A percentile compares a stretch with the other conserved stretches of the same genome.
Conservation (phyloP, 2,113 vertebrate genomes). For the Gobius niger region DNA sequence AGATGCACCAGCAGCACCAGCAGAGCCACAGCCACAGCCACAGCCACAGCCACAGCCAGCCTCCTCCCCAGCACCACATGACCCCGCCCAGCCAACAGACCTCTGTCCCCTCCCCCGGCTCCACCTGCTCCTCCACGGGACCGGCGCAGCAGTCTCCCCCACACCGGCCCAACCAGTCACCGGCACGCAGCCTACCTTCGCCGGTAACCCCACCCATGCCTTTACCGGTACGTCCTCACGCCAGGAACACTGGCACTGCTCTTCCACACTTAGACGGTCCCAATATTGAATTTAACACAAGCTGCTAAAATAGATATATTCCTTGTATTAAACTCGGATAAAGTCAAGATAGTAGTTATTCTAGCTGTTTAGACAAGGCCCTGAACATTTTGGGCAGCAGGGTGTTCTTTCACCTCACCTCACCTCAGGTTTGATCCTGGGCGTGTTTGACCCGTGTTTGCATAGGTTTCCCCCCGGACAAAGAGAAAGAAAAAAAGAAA, state of each 20-base stretch:
- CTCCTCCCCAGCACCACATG: constrained; percentile 74
- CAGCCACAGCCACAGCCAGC: constrained; percentile 69
- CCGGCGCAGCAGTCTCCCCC: constrained; percentile 80
- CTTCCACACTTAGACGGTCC: no score
- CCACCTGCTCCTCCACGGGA: constrained; percentile 80
- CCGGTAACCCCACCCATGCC: constrained; percentile 91
- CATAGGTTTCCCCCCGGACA: no score
- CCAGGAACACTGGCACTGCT: neutral
- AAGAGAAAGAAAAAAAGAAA: no score
- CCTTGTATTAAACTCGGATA: no score
- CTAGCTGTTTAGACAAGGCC: no score
- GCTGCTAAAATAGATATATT: neutral
- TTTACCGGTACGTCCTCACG: constrained; percentile 81
- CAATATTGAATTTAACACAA: neutral
- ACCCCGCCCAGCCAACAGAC: constrained; percentile 81
- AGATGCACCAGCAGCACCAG: constrained; percentile 87
- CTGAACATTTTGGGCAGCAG: no score
- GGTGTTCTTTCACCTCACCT: no score
- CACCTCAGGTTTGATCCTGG: no score
- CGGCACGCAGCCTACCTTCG: constrained; percentile 88
- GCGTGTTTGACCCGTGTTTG: no score
- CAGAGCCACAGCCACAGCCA: constrained; percentile 78
- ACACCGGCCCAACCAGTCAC: constrained; percentile 89
- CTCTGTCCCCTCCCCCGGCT: constrained; percentile 70
- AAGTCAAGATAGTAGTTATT: no score